These are phyloP conservation scores for Parasteatoda lunata DNA, from an alignment of 2,888 invertebrate genomes.

Conservation along the genomic window DNA sequence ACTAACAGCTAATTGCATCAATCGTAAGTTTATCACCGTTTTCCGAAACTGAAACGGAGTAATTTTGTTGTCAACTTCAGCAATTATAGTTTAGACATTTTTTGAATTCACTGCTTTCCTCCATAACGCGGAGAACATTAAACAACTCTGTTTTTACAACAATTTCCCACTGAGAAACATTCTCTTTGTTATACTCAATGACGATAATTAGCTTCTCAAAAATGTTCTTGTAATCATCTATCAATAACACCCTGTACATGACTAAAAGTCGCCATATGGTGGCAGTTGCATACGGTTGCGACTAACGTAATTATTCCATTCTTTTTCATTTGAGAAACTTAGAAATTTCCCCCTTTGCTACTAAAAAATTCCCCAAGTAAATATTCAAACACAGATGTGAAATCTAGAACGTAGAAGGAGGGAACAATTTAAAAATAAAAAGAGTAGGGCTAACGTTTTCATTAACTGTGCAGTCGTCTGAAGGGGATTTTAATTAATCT, in stretches of 20 bases:
- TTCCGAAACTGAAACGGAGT: neutral
- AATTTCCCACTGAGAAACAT: slow-evolving; percentile 8
- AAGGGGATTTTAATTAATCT: slow-evolving; percentile 61
- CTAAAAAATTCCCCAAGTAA: slow-evolving; percentile 22
- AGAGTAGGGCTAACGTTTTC: slow-evolving; percentile 26
- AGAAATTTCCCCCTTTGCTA: slow-evolving; percentile 6
- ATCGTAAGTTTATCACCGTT: too few species aligned
- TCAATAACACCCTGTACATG: slow-evolving; percentile 37
- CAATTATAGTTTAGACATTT: neutral
- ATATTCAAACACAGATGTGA: slow-evolving; percentile 51
- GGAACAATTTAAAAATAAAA: slow-evolving; percentile 28
- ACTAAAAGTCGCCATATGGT: slow-evolving; percentile 28
- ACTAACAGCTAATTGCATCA: too few species aligned
- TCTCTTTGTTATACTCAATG: slow-evolving; percentile 43
- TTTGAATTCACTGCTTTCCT: neutral
- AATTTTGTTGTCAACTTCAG: neutral
- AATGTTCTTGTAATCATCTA: slow-evolving; percentile 31
- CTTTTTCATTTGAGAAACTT: slow-evolving; percentile 16
- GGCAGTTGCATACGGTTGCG: slow-evolving; percentile 1
- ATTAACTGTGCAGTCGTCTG: slow-evolving; percentile 37
- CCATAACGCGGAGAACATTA: neutral
- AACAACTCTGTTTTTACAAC: neutral
- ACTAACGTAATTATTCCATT: slow-evolving; percentile 39
- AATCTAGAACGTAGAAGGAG: neutral
- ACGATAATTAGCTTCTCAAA: slow-evolving; percentile 58